These are phyloP conservation scores for Cardiocondyla obscurior DNA, from an alignment of 1,140 invertebrate genomes.

Conservation along the genomic window DNA sequence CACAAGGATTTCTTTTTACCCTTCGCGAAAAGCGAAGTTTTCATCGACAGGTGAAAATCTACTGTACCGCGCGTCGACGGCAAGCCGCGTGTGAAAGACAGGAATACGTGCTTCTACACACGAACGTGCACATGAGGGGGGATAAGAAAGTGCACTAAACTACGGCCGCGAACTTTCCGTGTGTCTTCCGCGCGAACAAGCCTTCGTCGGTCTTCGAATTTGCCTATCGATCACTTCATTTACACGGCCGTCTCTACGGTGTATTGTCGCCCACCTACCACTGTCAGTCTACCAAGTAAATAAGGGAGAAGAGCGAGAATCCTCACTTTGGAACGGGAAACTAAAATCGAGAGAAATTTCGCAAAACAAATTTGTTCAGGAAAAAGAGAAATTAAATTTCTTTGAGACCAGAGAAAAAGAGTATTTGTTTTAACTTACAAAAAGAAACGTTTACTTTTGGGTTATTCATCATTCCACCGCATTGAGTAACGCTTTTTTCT, in stretches of 20 bases:
- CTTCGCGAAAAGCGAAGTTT: constrained; percentile 16
- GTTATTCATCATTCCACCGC: not conserved
- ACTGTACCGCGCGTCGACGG: not conserved
- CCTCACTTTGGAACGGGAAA: not conserved
- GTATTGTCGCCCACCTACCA: not conserved
- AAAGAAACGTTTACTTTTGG: not conserved
- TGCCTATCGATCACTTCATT: constrained; percentile 69
- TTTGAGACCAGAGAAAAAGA: not conserved
- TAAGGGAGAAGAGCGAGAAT: constrained; percentile 15
- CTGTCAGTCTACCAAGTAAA: not conserved
- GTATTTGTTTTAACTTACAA: not conserved
- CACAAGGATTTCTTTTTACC: constrained; percentile 15
- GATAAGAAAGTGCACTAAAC: constrained; percentile 38
- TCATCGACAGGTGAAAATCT: constrained; percentile 17
- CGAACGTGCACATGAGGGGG: not conserved
- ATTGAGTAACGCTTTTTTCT: not conserved
- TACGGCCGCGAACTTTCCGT: constrained; percentile 43
- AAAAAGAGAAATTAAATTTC: not conserved
- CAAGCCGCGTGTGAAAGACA: not conserved
- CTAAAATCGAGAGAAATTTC: not conserved
- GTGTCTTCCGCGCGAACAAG: constrained; percentile 42
- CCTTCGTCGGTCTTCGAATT: constrained; percentile 58
- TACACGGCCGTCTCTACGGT: constrained; percentile 2
- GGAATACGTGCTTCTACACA: not conserved
- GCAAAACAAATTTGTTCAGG: not conserved